Conservation (phyloP, 2,113 vertebrate genomes). For the Brienomyrus longianalis region DNA sequence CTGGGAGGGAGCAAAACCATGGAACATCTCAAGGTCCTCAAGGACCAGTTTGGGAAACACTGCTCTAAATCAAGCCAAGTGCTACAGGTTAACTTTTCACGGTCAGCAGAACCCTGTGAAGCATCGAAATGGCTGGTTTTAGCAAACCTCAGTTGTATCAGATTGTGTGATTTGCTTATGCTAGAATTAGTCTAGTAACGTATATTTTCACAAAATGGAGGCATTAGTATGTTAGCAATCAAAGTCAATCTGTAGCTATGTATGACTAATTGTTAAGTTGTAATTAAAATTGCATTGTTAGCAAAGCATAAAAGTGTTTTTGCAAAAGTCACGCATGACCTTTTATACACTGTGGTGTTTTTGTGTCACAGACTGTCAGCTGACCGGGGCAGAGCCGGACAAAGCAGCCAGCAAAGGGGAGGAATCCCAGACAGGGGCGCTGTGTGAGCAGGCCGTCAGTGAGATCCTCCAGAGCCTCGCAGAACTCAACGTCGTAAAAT, state of each 20-base stretch:
- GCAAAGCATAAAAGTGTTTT: background rate
- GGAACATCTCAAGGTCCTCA: background rate
- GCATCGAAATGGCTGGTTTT: background rate
- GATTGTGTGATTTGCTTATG: background rate
- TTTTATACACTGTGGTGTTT: background rate
- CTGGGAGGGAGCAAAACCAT: background rate
- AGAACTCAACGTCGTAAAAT: slow-evolving; percentile 61
- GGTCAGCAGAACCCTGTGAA: background rate
- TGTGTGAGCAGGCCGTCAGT: slow-evolving; percentile 57
- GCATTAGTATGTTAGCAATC: background rate
- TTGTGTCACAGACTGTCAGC: slow-evolving; percentile 48
- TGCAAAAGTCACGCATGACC: background rate
- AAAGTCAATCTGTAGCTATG: background rate
- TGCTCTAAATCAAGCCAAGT: background rate
- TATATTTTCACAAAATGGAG: background rate
- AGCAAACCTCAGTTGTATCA: background rate
- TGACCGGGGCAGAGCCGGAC: slow-evolving; percentile 47
- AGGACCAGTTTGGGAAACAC: background rate
- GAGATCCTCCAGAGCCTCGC: slow-evolving; percentile 63
- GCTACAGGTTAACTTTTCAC: background rate
- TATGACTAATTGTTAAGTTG: background rate
- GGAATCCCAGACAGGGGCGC: slow-evolving; percentile 34
- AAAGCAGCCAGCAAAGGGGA: slow-evolving; percentile 41
- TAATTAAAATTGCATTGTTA: background rate
- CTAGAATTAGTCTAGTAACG: background rate